Evolutionary conservation across 2,888 invertebrate genomes (phyloP).

Genomic region (Netelia virgata): DNA sequence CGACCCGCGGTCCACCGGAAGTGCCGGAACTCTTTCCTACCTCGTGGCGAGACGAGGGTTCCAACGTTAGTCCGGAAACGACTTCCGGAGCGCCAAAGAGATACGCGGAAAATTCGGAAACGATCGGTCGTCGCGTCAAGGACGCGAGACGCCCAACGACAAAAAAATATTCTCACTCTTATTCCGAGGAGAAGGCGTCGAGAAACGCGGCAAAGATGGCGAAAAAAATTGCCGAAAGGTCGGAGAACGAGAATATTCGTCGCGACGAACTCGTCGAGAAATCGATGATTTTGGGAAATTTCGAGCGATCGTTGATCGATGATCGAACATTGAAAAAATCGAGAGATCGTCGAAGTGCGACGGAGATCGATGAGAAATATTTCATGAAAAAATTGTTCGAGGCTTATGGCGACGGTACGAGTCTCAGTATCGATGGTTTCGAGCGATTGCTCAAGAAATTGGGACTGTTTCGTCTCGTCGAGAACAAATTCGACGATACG

Average conservation of each 20-base stretch:
- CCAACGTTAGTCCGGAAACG: conserved; percentile 58
- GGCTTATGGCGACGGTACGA: conserved; percentile 88
- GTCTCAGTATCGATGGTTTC: conserved; percentile 90
- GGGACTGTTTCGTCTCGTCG: conserved; percentile 86
- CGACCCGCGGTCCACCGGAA: conserved; percentile 52
- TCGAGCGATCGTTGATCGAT: conserved; percentile 12
- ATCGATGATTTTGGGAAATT: conserved; percentile 48
- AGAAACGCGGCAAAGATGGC: conserved; percentile 33
- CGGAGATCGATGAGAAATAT: conserved; percentile 86
- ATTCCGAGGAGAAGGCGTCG: conserved; percentile 59
- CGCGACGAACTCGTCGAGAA: conserved; percentile 76
- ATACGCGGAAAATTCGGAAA: not conserved
- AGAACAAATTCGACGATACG: conserved; percentile 77
- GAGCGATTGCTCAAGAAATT: conserved; percentile 88
- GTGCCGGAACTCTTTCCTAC: not conserved
- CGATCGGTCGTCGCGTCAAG: not conserved
- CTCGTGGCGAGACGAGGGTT: conserved; percentile 46
- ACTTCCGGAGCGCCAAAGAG: conserved; percentile 36
- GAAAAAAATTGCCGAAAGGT: not conserved
- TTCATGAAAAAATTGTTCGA: conserved; percentile 90
- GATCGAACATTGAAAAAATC: conserved; percentile 80
- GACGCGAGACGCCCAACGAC: conserved; percentile 28
- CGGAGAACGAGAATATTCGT: conserved; percentile 70
- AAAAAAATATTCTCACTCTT: conserved; percentile 60
- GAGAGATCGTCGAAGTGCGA: conserved; percentile 82